Evolutionary conservation across 2,797 vertebrate genomes (phyloP).

Genomic region (Arctocebus calabarensis): DNA sequence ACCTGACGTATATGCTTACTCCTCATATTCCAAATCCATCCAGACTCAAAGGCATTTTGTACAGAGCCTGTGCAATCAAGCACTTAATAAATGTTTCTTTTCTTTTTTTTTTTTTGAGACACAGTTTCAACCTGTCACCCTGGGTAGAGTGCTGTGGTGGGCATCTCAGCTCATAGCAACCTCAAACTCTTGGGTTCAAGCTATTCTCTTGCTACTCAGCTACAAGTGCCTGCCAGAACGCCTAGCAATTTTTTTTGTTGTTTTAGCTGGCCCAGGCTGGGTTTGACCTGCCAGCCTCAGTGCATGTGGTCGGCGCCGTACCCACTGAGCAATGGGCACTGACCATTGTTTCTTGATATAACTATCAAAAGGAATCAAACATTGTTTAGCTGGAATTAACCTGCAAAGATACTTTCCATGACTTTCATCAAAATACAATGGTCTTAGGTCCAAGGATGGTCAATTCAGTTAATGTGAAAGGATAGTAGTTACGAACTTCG

Average conservation of each 20-base stretch:
- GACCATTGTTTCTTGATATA: conserved; percentile 1
- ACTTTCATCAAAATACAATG: not conserved
- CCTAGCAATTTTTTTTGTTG: too few relatives aligned
- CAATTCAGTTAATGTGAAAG: not conserved
- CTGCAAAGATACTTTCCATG: not conserved
- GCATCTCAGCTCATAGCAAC: too few relatives aligned
- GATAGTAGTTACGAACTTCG: not conserved
- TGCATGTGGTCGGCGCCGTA: too few relatives aligned
- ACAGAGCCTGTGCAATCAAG: not conserved
- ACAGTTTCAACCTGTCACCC: too few relatives aligned
- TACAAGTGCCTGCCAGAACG: too few relatives aligned
- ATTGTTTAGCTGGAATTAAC: not conserved
- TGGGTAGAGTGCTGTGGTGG: too few relatives aligned
- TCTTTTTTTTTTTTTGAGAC: too few relatives aligned
- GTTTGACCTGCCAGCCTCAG: too few relatives aligned
- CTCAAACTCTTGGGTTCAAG: too few relatives aligned
- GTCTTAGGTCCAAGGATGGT: not conserved
- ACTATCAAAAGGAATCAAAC: not conserved
- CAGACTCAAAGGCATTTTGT: conserved; percentile 27
- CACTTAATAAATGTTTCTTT: not conserved
- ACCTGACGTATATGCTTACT: not conserved
- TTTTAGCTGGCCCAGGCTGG: too few relatives aligned
- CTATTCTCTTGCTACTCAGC: too few relatives aligned
- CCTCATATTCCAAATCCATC: conserved; percentile 21
- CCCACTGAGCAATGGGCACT: too few relatives aligned